Evolutionary conservation across 1,140 invertebrate species (phyloP), one percentile per base, ranked within the genome.

Genomic region (Eriosoma lanigerum): DNA sequence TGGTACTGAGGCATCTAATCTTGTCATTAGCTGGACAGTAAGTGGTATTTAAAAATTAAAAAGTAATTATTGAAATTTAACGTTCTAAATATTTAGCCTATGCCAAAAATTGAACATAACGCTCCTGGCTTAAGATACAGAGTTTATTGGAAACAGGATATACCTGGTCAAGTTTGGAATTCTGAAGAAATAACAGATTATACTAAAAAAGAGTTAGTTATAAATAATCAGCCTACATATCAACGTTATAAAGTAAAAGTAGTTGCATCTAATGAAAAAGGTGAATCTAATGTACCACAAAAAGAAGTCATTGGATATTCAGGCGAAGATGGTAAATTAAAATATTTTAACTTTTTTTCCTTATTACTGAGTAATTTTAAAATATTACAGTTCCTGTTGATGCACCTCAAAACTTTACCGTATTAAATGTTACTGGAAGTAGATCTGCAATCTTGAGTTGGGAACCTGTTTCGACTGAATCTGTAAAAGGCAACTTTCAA

Each of bases 31-130:
- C 8, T 99, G 97, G 97, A 96, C 95, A 52, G 92, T 93, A 82
- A 89, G 90, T 90, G 29, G 44, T 56, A 56, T 13, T 62, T 21
- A 4, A 50, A 46, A 13, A 6, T 48, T 48, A 48, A 48, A 48
- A 48, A 38, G 46, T 15, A 60, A 21, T 21, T 0, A 64, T 62
- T 70, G 48, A 82, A 84, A 82, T 84, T 86, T 15, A 10, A n/a
- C n/a, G n/a, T n/a, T n/a, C n/a, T n/a, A 38, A 66, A 24, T 50
- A 0, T 50, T 24, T 85, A 93, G 92, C 91, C 92, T 78, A 98
- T 99, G 96, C 93, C 96, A 0, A 91, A 96, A 86, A 95, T 98
- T 83, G 95, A 98, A 83, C 97, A 99, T 86, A 97, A 98, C 88
- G 97, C 92, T 0, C 94, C 94, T 0, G 91, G 91, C 66, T 98